Evolutionary conservation across 2,888 invertebrate genomes (phyloP), one percentile per base, ranked within the genome.

Genomic region (Drosophila suboccidentalis): DNA sequence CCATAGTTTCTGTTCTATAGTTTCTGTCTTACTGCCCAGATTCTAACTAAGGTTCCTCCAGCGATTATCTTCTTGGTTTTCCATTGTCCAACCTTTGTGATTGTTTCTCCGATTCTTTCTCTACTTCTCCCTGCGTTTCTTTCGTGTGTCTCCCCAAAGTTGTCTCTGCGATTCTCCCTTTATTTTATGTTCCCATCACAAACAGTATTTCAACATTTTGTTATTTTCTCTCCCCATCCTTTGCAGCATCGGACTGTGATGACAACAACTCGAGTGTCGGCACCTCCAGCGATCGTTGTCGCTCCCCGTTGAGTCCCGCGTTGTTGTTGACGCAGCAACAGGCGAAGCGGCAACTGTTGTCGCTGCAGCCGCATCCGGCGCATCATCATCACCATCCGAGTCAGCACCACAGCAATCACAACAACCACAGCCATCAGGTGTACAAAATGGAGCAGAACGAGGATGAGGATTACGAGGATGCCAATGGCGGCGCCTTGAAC

Each of bases 251-350:
- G 46, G 93, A 93, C 71, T 91, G 91, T 69, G 93, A 93, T 78
- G 93, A 92, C 72, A 92, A 92, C 62, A 91, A 91, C 57, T 91
- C 92, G 10, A 92, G 92, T 63, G 88, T 87, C 57, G 92, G 91
- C 73, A 92, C 91, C 62, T 90, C 87, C 22, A 93, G 92, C 76
- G 92, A 92, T 75, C 92, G 93, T 62, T 93, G 92, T 39, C 90
- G 91, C 17, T 93, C 93, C 1, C 91, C 93, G 0, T 58, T 90
- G 68, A 92, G 91, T 78, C 92, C 92, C 3, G 90, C 86, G 0
- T 64, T 82, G 41, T 67, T 81, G 59, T 60, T 83, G n/a, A 68
- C 70, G 64, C 87, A 80, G 64, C 78, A 83, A 66, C 88, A 78
- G 68, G 75, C 82, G n/a, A 90, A 87, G 50, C 90, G 90, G 0